These are phyloP conservation scores for Exaiptasia diaphana DNA, from an alignment of 64 coral and sea anemone species.

Conservation along the genomic window DNA sequence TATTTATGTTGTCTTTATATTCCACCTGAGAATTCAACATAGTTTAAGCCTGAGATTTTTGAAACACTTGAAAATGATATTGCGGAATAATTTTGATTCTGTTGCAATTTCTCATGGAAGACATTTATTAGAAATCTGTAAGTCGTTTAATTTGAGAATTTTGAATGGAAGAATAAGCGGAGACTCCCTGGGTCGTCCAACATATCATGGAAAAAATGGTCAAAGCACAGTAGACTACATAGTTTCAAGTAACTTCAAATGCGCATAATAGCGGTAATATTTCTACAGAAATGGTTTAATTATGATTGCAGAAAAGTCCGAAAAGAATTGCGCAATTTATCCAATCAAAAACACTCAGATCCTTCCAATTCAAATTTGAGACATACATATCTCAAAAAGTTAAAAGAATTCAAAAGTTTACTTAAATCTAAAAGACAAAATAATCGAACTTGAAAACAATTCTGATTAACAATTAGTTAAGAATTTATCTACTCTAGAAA, in stretches of 20 bases:
- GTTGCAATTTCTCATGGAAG: slow-evolving; percentile 19
- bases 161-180: slow-evolving; percentile 44
- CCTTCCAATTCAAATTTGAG: not conserved
- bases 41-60: too few species aligned
- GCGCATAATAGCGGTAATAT: not conserved
- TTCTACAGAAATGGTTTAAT: not conserved
- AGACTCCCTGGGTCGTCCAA: slow-evolving; percentile 23
- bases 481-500: too few species aligned
- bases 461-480: too few species aligned
- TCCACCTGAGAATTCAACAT: too few species aligned
- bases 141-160: slow-evolving; percentile 22
- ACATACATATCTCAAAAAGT: not conserved
- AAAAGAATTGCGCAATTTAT: not conserved
- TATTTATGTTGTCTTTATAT: too few species aligned
- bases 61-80: too few species aligned
- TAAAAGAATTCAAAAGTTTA: not conserved
- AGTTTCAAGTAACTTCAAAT: not conserved
- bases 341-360: not conserved
- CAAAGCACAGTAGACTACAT: slow-evolving; percentile 37
- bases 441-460: too few species aligned
- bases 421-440: too few species aligned
- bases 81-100: slow-evolving; percentile 31
- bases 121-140: slow-evolving; percentile 26
- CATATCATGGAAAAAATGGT: slow-evolving; percentile 8
- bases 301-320: not conserved